A percentile compares a stretch with the other conserved stretches of the same genome.
Evolutionary conservation across 1,140 invertebrate species (phyloP).

Genomic region (Heliconius hermathena): DNA sequence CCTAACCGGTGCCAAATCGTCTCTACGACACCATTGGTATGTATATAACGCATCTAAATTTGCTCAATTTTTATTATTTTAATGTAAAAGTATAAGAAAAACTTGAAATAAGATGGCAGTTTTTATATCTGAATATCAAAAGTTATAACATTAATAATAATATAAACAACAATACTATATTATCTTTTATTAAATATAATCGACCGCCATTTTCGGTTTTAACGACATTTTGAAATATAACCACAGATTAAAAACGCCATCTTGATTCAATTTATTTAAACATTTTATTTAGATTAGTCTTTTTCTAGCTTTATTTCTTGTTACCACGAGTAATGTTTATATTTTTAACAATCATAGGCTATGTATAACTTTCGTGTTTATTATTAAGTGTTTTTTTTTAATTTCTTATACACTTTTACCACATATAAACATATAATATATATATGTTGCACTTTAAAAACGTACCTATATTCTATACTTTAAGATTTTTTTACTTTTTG

Average conservation of each 20-base stretch:
- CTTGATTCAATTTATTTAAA: not conserved
- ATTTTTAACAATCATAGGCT: not conserved
- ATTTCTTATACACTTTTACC: constrained; percentile 8
- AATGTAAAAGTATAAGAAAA: constrained; percentile 14
- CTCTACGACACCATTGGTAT: constrained; percentile 43
- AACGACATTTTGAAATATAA: not conserved
- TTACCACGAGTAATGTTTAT: constrained; percentile 18
- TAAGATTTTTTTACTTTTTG: not conserved
- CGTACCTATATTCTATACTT: not conserved
- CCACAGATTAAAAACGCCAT: not conserved
- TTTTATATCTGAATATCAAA: not conserved
- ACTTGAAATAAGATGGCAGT: not conserved
- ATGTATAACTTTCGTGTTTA: not conserved
- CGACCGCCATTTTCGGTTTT: not conserved
- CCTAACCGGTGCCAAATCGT: constrained; percentile 72
- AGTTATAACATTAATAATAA: no score
- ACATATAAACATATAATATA: constrained; percentile 9
- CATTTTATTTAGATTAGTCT: not conserved
- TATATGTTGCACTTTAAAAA: constrained; percentile 3
- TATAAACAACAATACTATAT: no score
- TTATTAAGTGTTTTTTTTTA: constrained; percentile 16
- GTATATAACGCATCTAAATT: constrained; percentile 55
- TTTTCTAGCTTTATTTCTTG: constrained; percentile 27
- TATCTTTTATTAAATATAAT: not conserved
- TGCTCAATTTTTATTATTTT: constrained; percentile 55